Evolutionary conservation across 2,888 invertebrate species (phyloP).

Genomic region (Drosophila rubida): DNA sequence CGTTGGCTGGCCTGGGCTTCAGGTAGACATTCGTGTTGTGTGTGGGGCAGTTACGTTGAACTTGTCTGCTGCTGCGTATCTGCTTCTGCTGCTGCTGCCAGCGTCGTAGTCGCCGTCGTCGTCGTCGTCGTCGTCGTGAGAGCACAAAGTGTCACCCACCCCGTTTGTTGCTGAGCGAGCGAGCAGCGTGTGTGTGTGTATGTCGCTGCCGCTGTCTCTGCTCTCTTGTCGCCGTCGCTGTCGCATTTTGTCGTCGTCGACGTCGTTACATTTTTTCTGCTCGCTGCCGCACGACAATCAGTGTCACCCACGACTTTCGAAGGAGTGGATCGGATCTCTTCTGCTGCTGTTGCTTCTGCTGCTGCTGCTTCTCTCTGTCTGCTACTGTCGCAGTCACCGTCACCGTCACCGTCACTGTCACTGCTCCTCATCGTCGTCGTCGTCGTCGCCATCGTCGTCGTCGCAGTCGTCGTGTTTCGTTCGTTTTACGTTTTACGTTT

Average conservation of each 20-base stretch:
- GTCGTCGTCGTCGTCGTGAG: conserved; percentile 13
- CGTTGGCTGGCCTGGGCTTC: conserved; percentile 49
- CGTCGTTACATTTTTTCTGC: conserved; percentile 64
- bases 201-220: conserved; percentile 40
- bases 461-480: conserved; percentile 22
- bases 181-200: conserved; percentile 17
- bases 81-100: conserved; percentile 38
- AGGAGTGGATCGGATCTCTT: conserved; percentile 76
- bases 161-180: conserved; percentile 3
- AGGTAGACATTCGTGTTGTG: conserved; percentile 64
- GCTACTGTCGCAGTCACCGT: conserved; percentile 36
- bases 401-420: conserved; percentile 31
- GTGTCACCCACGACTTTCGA: conserved; percentile 84
- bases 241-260: conserved; percentile 47
- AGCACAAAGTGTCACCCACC: conserved; percentile 17
- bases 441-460: conserved; percentile 34
- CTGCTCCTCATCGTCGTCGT: background rate
- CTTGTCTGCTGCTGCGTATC: conserved; percentile 84
- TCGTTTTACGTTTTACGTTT: conserved; percentile 1
- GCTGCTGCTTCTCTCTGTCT: background rate
- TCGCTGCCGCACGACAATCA: conserved; percentile 77
- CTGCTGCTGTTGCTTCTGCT: conserved; percentile 38
- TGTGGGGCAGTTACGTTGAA: conserved; percentile 83
- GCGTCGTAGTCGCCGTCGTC: conserved; percentile 25
- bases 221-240: conserved; percentile 45